Conservation (phyloP, 2,797 vertebrate species). For the Odontamblyopus lacepedii region DNA sequence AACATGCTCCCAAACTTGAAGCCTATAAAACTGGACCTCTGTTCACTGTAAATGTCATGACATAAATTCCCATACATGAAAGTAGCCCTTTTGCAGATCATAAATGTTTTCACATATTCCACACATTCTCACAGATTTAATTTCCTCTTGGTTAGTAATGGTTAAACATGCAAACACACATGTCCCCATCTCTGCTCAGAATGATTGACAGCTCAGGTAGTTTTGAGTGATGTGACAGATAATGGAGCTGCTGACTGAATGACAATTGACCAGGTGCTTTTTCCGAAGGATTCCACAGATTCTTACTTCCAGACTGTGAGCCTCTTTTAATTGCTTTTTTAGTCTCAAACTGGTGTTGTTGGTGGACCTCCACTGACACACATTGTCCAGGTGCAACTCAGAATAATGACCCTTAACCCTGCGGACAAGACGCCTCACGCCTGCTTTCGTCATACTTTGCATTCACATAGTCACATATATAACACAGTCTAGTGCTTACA, state of each 20-base stretch:
- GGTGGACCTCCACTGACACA: constrained; percentile 36
- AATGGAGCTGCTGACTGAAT: constrained; percentile 48
- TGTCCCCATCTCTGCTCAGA: neutral
- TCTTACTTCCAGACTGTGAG: constrained; percentile 59
- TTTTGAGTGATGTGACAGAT: constrained; percentile 15
- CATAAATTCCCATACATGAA: neutral
- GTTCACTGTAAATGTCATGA: constrained; percentile 47
- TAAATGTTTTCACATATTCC: neutral
- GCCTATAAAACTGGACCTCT: constrained; percentile 55
- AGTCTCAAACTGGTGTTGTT: constrained; percentile 50
- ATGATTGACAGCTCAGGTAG: constrained; percentile 20
- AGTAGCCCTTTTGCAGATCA: constrained; percentile 3
- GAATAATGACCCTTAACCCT: constrained; percentile 41
- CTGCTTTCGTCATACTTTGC: constrained; percentile 16
- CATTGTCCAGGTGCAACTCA: constrained; percentile 66
- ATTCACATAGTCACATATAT: constrained; percentile 8
- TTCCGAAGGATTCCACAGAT: constrained; percentile 66
- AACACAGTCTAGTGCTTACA: neutral
- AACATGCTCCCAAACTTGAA: too few relatives aligned
- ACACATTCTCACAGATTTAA: neutral
- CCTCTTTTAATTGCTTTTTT: constrained; percentile 66
- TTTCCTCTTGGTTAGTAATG: neutral
- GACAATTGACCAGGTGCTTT: constrained; percentile 70
- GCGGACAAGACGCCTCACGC: constrained; percentile 59
- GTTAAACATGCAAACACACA: neutral